phyloP scores from a whole-genome alignment of 2,797 vertebrate species.

The Erpetoichthys calabaricus region DNA sequence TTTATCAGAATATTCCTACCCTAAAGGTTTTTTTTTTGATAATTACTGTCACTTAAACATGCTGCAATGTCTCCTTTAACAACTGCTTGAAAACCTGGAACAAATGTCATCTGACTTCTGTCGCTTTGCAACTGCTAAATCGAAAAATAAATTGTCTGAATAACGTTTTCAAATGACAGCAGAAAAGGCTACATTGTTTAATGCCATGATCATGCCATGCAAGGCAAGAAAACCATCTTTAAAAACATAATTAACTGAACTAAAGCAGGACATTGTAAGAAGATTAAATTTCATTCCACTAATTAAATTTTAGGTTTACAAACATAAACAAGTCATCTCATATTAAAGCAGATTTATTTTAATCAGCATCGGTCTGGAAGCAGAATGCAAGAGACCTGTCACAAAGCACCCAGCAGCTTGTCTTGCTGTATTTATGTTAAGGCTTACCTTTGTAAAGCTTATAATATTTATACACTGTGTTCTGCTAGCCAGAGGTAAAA shows the following conservation, averaged over 20 bases:
- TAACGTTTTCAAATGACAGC: conserved; percentile 11
- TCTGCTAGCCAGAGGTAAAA: too few species aligned
- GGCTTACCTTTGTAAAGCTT: too few species aligned
- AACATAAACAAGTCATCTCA: conserved; percentile 33
- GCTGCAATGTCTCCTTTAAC: conserved; percentile 15
- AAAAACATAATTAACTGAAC: background rate
- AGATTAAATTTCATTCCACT: conserved; percentile 39
- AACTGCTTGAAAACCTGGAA: conserved; percentile 27
- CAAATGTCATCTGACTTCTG: conserved; percentile 21
- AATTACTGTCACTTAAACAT: conserved; percentile 18
- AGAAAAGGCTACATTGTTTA: conserved; percentile 2
- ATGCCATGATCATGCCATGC: background rate
- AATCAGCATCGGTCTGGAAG: conserved; percentile 21
- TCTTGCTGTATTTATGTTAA: conserved; percentile 7
- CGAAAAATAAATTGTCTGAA: conserved; percentile 13
- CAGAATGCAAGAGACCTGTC: conserved; percentile 3
- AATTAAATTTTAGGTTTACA: conserved; percentile 37
- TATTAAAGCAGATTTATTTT: conserved; percentile 32
- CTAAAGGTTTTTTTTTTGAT: conserved; percentile 11
- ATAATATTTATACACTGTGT: too few species aligned
- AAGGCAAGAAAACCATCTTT: conserved; percentile 1
- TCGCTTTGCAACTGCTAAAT: conserved; percentile 13
- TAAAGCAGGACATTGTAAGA: conserved; percentile 24
- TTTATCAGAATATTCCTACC: conserved; percentile 1
- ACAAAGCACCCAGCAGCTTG: conserved; percentile 1